phyloP scores from a whole-genome alignment of 1,140 invertebrate genomes.

The Marisa cornuarietis region DNA sequence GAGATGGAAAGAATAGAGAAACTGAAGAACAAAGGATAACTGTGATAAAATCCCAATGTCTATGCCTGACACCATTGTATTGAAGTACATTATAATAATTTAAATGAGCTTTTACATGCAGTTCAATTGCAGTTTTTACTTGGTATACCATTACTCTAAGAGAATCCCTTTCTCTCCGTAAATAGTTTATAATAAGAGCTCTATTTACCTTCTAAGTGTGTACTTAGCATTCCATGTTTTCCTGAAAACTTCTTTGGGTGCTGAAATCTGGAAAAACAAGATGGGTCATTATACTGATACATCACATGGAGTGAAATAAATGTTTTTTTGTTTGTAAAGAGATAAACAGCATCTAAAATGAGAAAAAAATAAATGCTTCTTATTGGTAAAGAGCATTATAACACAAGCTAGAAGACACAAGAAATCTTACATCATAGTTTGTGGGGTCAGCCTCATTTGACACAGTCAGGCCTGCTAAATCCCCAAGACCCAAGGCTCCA shows the following conservation, averaged over 20 bases:
- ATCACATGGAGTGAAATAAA: neutral
- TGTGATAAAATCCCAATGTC: too few species aligned
- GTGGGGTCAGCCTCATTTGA: constrained; percentile 92
- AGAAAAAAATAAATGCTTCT: neutral
- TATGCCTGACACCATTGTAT: too few species aligned
- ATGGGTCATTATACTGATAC: neutral
- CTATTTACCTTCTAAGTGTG: constrained; percentile 79
- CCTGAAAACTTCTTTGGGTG: constrained; percentile 90
- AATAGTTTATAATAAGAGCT: too few species aligned
- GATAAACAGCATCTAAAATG: neutral
- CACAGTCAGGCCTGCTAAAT: constrained; percentile 94
- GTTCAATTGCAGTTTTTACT: too few species aligned
- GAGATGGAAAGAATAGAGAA: too few species aligned
- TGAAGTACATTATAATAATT: too few species aligned
- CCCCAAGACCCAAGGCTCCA: constrained; percentile 87
- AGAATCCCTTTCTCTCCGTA: too few species aligned
- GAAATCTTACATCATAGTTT: constrained; percentile 81
- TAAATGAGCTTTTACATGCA: too few species aligned
- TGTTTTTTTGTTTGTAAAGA: neutral
- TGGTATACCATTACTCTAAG: too few species aligned
- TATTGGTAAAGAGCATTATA: neutral
- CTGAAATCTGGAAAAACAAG: constrained; percentile 72
- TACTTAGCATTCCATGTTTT: constrained; percentile 99
- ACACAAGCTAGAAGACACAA: neutral
- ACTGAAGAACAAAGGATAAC: too few species aligned